A percentile compares a stretch with the other conserved stretches of the same genome.
Conservation (phyloP, 1,140 invertebrate genomes). For the Oreohelix idahoensis region DNA sequence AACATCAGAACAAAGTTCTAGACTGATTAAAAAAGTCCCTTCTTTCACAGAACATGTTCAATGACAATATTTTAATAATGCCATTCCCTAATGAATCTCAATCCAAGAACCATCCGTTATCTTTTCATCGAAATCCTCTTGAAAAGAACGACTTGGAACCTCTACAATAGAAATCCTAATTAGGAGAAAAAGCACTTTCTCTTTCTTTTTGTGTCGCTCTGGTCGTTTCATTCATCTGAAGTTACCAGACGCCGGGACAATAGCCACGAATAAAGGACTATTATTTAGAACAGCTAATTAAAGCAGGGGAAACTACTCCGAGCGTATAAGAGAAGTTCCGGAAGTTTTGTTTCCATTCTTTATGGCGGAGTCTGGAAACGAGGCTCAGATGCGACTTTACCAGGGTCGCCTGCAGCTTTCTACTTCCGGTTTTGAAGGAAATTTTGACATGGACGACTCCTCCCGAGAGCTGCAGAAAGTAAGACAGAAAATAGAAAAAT, state of each 20-base stretch:
- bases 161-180: conserved; percentile 30
- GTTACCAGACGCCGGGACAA: conserved; percentile 16
- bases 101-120: conserved; percentile 11
- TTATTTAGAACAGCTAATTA: conserved; percentile 32
- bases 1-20: not conserved
- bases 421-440: conserved; percentile 19
- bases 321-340: conserved; percentile 22
- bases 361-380: not conserved
- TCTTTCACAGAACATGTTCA: not conserved
- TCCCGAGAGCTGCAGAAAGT: not conserved
- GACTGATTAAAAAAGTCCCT: conserved; percentile 7
- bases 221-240: not conserved
- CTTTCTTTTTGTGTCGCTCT: conserved; percentile 2
- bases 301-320: conserved; percentile 24
- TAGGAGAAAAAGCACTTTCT: conserved; percentile 33
- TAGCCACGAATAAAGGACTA: conserved; percentile 4
- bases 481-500: too few relatives aligned
- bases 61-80: conserved; percentile 12
- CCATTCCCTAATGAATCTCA: not conserved
- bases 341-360: conserved; percentile 30
- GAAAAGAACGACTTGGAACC: conserved; percentile 13
- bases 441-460: not conserved
- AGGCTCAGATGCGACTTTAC: conserved; percentile 10
- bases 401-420: conserved; percentile 16
- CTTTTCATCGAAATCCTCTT: conserved; percentile 5